Percentiles rank a stretch among this genome's conserved stretches.
Conservation (phyloP, 2,797 vertebrate species). For the Silurus lanzhouensis region DNA sequence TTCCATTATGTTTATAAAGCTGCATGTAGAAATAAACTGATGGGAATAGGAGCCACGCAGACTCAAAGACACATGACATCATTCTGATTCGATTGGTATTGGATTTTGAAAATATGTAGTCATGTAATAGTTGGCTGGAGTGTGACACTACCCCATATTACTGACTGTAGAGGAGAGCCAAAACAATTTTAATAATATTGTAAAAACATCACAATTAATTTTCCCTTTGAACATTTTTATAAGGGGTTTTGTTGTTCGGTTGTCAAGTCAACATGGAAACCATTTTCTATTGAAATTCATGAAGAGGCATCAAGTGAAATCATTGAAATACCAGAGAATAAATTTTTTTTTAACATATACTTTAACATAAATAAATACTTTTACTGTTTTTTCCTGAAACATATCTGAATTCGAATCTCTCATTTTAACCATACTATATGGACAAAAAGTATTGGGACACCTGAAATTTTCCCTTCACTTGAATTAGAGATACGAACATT, state of each 20-base stretch:
- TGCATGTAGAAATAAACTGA: background rate
- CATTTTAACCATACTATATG: background rate
- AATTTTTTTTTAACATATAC: no score
- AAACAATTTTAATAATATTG: background rate
- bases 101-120: background rate
- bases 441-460: no score
- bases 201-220: background rate
- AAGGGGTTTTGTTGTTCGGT: background rate
- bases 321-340: background rate
- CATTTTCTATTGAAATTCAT: background rate
- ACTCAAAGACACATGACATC: background rate
- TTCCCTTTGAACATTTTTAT: background rate
- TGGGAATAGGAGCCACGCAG: background rate
- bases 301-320: background rate
- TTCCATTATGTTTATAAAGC: background rate
- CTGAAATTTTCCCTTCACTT: no score
- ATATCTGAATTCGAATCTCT: background rate
- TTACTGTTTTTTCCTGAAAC: background rate
- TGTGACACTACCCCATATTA: background rate
- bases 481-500: no score
- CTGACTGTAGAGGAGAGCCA: background rate
- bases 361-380: background rate
- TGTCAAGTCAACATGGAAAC: background rate
- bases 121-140: background rate
- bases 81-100: background rate